These are phyloP conservation scores for Lagorchestes hirsutus DNA, from an alignment of 2,797 vertebrate species.

Conservation along the genomic window DNA sequence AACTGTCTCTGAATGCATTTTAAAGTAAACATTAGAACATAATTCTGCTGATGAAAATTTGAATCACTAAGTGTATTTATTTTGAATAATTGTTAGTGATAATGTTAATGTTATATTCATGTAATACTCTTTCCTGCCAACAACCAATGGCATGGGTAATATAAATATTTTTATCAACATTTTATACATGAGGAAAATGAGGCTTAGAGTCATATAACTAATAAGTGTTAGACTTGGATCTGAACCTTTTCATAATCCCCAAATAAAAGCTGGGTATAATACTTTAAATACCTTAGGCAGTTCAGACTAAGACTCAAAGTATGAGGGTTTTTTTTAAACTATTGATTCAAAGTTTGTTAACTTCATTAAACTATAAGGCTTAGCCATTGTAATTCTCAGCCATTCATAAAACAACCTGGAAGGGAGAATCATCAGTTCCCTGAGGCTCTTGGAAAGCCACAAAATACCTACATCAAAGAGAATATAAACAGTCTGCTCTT, in stretches of 20 bases:
- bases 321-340: neutral
- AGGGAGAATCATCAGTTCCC: neutral
- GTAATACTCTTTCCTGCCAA: neutral
- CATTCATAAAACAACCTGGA: neutral
- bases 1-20: slow-evolving; percentile 12
- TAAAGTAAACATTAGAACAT: slow-evolving; percentile 21
- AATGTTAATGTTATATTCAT: neutral
- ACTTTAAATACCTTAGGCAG: neutral
- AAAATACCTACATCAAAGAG: slow-evolving; percentile 40
- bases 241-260: neutral
- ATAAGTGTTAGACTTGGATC: neutral
- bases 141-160: neutral
- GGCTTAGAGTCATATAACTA: neutral
- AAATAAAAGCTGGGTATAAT: neutral
- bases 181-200: neutral
- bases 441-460: neutral
- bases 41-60: neutral
- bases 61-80: neutral
- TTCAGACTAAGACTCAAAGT: neutral
- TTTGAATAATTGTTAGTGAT: neutral
- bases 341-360: slow-evolving; percentile 35
- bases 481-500: neutral
- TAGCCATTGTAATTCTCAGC: slow-evolving; percentile 7
- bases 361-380: slow-evolving; percentile 33
- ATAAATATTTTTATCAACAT: neutral